phyloP scores from a whole-genome alignment of 1,140 invertebrate genomes.

The Ruditapes philippinarum region DNA sequence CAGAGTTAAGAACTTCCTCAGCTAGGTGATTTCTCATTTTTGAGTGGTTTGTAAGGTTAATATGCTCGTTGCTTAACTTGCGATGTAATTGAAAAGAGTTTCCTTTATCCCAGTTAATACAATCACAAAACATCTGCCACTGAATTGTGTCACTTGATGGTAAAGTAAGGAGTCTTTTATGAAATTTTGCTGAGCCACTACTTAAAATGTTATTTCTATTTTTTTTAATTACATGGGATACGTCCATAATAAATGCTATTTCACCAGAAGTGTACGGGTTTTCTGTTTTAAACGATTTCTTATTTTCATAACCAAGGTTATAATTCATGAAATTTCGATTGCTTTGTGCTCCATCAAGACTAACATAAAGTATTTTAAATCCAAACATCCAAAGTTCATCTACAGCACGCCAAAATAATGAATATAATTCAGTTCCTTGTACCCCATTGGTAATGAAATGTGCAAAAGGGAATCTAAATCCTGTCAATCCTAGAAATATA shows the following conservation, averaged over 20 bases:
- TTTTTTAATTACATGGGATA: conserved; percentile 64
- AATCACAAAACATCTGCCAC: conserved; percentile 26
- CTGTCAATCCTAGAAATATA: conserved; percentile 64
- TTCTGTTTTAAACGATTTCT: neutral
- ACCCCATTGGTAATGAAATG: conserved; percentile 59
- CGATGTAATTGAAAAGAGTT: neutral
- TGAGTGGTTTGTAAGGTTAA: neutral
- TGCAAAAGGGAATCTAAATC: conserved; percentile 69
- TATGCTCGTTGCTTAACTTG: neutral
- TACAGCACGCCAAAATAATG: conserved; percentile 62
- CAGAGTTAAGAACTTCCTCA: conserved; percentile 48
- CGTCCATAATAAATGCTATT: conserved; percentile 67
- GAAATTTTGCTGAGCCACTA: conserved; percentile 33
- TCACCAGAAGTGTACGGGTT: neutral
- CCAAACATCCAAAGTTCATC: conserved; percentile 43
- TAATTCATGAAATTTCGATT: conserved; percentile 56
- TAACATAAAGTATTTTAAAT: conserved; percentile 40
- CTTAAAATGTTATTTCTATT: conserved; percentile 51
- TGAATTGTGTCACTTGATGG: conserved; percentile 10
- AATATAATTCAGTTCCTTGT: conserved; percentile 51
- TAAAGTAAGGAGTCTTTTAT: conserved; percentile 38
- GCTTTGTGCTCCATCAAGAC: conserved; percentile 64
- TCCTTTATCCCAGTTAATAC: neutral
- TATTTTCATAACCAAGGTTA: neutral
- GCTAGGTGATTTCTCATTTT: conserved; percentile 67